A percentile compares a stretch with the other conserved stretches of the same genome.
Conservation (phyloP, 2,113 vertebrate species). For the Rhinichthys klamathensis region DNA sequence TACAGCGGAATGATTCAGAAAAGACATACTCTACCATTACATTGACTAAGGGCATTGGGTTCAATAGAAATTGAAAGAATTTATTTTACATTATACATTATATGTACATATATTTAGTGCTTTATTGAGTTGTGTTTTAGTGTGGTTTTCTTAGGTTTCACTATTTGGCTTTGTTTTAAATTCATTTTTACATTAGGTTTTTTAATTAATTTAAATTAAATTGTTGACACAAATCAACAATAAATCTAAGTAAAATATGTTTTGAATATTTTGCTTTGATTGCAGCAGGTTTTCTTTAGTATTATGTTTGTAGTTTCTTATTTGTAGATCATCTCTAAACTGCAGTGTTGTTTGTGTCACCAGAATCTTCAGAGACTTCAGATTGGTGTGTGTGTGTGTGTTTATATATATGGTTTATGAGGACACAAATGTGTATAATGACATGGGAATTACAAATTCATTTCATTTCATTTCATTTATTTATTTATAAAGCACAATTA, state of each 20-base stretch:
- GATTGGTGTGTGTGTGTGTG: too few relatives aligned
- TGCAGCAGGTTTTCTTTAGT: neutral
- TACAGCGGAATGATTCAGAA: neutral
- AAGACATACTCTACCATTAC: neutral
- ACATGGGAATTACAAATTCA: too few relatives aligned
- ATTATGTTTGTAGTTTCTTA: neutral
- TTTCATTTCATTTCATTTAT: too few relatives aligned
- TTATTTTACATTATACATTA: neutral
- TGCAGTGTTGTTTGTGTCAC: neutral
- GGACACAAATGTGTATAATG: too few relatives aligned
- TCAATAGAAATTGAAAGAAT: neutral
- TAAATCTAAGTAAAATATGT: neutral
- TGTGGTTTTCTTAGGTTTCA: neutral
- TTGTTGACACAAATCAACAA: neutral
- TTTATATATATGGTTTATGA: too few relatives aligned
- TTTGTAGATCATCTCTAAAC: neutral
- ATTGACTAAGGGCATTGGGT: conserved; percentile 17
- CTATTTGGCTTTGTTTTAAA: neutral
- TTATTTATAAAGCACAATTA: too few relatives aligned
- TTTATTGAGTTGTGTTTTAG: neutral
- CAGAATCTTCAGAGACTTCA: neutral
- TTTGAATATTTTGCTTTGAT: neutral
- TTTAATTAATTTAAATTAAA: neutral
- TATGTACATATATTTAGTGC: neutral
- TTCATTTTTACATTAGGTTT: neutral